phyloP scores from a whole-genome alignment of 2,113 vertebrate species.

The Bufo bufo region DNA sequence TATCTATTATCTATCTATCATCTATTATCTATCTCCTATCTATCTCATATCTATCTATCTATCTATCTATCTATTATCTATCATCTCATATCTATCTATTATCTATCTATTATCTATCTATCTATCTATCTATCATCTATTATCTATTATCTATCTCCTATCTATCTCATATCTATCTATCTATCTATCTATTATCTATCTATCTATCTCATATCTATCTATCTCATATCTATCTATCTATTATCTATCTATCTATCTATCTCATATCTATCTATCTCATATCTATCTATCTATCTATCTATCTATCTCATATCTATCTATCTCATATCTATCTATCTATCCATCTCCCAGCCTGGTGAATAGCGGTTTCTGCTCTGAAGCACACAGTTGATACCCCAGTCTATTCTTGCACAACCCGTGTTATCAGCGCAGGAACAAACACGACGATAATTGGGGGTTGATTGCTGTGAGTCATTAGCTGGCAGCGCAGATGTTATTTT shows the following conservation, averaged over 20 bases:
- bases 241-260: background rate
- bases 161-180: too few species aligned
- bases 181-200: background rate
- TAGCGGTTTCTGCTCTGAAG: background rate
- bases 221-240: too few species aligned
- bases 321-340: background rate
- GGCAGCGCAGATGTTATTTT: constrained; percentile 43
- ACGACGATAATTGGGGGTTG: background rate
- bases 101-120: background rate
- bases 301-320: background rate
- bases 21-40: background rate
- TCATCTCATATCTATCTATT: too few species aligned
- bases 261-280: background rate
- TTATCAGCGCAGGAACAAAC: constrained; percentile 24
- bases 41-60: background rate
- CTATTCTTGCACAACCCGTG: background rate
- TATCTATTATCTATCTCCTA: too few species aligned
- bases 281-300: too few species aligned
- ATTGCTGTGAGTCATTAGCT: constrained; percentile 45
- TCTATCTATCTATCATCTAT: background rate
- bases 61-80: too few species aligned
- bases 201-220: background rate
- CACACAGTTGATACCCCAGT: background rate
- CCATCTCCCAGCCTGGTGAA: too few species aligned
- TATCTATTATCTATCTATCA: too few species aligned